Conservation (phyloP, 1,140 invertebrate species). For the Apis cerana region DNA sequence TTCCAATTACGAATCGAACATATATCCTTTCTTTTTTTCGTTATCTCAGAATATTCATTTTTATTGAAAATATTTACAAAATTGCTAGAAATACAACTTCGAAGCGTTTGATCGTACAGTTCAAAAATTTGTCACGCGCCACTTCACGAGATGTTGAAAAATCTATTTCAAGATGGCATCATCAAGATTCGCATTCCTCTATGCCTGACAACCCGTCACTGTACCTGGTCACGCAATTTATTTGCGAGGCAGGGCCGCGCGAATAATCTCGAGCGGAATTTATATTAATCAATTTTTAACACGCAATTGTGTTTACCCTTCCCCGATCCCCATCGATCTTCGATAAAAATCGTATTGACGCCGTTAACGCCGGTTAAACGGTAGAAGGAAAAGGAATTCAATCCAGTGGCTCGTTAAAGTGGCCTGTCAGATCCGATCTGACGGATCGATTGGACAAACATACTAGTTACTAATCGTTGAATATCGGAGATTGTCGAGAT, state of each 20-base stretch:
- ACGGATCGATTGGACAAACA: slow-evolving; percentile 14
- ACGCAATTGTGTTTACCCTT: not conserved
- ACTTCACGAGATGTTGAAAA: too few species aligned
- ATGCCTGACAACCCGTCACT: too few species aligned
- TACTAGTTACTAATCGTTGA: slow-evolving; percentile 24
- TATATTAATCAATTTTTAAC: not conserved
- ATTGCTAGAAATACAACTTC: too few species aligned
- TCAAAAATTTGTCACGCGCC: too few species aligned
- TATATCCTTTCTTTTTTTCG: too few species aligned
- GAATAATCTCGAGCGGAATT: not conserved
- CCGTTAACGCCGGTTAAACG: not conserved
- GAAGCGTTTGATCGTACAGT: too few species aligned
- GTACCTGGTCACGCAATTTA: not conserved
- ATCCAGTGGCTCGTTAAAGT: slow-evolving; percentile 14
- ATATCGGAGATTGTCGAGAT: slow-evolving; percentile 4
- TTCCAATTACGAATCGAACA: too few species aligned
- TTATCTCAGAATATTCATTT: too few species aligned
- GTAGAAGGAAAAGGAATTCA: not conserved
- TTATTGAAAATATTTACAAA: too few species aligned
- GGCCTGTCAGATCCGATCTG: slow-evolving; percentile 17
- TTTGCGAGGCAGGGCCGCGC: not conserved
- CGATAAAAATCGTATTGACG: slow-evolving; percentile 11
- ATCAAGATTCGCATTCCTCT: too few species aligned
- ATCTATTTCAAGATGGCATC: too few species aligned
- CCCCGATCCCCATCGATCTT: not conserved